Percentiles rank a stretch among this genome's conserved stretches.
phyloP scores from a whole-genome alignment of 2,113 vertebrate species.

The Sceloporus undulatus region DNA sequence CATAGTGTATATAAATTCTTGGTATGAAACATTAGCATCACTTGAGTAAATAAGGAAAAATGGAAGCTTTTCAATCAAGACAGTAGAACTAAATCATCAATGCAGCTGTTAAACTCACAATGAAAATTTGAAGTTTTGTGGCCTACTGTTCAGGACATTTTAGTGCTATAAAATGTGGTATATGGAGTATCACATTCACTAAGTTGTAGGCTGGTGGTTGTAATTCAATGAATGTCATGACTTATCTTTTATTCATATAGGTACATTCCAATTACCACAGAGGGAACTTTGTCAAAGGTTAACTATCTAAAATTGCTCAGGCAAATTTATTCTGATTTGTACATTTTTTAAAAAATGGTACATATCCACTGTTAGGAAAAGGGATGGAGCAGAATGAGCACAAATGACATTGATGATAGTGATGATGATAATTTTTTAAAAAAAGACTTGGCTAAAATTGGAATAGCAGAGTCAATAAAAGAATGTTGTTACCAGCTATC shows the following conservation, averaged over 20 bases:
- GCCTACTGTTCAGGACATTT: constrained; percentile 68
- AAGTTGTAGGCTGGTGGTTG: constrained; percentile 81
- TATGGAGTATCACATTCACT: constrained; percentile 72
- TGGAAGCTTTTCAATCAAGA: background rate
- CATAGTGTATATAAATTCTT: constrained; percentile 11
- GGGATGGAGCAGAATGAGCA: constrained; percentile 39
- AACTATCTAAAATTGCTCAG: constrained; percentile 85
- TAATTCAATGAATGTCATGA: constrained; percentile 82
- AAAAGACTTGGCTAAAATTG: background rate
- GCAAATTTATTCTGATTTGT: constrained; percentile 87
- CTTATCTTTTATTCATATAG: constrained; percentile 88
- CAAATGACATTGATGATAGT: constrained; percentile 42
- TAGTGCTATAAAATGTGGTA: constrained; percentile 70
- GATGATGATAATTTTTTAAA: background rate
- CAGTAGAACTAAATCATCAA: constrained; percentile 51
- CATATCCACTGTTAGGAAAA: constrained; percentile 70
- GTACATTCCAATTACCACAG: constrained; percentile 82
- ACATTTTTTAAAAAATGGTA: constrained; percentile 74
- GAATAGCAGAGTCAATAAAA: background rate
- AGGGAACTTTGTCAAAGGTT: constrained; percentile 85
- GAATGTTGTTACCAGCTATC: background rate
- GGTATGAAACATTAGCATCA: background rate
- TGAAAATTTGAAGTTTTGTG: constrained; percentile 48
- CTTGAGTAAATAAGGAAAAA: background rate
- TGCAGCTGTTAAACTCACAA: constrained; percentile 46